A percentile compares a stretch with the other conserved stretches of the same genome.
Conservation (phyloP, 1,140 invertebrate genomes). For the Oscheius sp. region DNA sequence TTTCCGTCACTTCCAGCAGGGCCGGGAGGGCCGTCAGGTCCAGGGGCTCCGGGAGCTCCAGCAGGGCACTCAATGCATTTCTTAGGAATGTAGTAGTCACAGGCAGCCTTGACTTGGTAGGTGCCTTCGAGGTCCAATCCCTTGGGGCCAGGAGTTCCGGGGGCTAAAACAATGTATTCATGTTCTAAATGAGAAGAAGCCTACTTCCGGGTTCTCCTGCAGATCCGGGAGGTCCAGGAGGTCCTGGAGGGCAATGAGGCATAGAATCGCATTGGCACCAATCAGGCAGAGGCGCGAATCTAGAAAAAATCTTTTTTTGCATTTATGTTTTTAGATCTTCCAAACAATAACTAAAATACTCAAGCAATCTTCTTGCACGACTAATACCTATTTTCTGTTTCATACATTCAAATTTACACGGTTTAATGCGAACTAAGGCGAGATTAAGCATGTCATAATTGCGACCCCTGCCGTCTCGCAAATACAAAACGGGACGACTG, state of each 20-base stretch:
- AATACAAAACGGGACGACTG: no score
- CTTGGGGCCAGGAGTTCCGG: slow-evolving; percentile 12
- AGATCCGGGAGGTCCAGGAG: slow-evolving; percentile 26
- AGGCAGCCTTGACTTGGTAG: background rate
- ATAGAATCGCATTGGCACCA: slow-evolving; percentile 26
- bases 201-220: slow-evolving; percentile 28
- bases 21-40: slow-evolving; percentile 12
- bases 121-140: slow-evolving; percentile 7
- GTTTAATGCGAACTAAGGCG: no score
- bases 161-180: slow-evolving; percentile 11
- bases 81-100: background rate
- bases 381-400: no score
- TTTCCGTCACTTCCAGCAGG: slow-evolving; percentile 12
- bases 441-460: no score
- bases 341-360: no score
- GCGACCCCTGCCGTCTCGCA: no score
- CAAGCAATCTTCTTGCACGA: no score
- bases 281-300: slow-evolving; percentile 20
- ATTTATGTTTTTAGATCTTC: no score
- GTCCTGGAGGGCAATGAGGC: slow-evolving; percentile 28
- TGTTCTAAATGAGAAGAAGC: background rate
- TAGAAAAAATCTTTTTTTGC: no score
- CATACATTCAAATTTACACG: no score
- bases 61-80: slow-evolving; percentile 23
- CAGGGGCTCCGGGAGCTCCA: slow-evolving; percentile 13